Evolutionary conservation across 2,888 invertebrate species (phyloP), one percentile per base, ranked within the genome.

Genomic region (Drosophila buzzatii): DNA sequence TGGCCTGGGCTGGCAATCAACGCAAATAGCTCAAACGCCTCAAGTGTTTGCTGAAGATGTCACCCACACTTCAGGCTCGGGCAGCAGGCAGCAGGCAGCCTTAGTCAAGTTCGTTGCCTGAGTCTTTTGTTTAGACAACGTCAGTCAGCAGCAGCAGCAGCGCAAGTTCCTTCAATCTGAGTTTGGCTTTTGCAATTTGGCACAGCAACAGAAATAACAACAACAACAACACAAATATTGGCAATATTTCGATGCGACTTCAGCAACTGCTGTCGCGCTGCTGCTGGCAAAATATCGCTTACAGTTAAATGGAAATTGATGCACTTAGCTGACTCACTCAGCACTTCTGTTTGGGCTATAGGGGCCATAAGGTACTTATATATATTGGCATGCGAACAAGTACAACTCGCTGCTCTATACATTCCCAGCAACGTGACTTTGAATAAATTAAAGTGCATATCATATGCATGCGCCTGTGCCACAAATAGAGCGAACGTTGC

Each of bases 281-380:
- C 52, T n/a, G 41, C 41, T 74, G 62, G 76, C 58, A 79, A 82
- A 81, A 81, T 81, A 81, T 81, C 76, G 90, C 90, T 86, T 86
- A 90, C 86, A 86, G 86, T 86, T 86, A 90, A 90, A 86, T 86
- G 90, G 86, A 89, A 90, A 86, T 90, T 90, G 89, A 89, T 89
- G 86, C 86, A 86, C 86, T 90, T 90, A 90, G 86, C 86, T 86
- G 86, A 90, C 90, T 90, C 86, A 86, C 89, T 90, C 90, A 73
- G 86, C 67, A 67, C 67, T 85, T 86, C 89, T 86, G 81, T 76
- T 73, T 73, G 82, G 67, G 45, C 58, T 63, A 76, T 71, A 52
- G 60, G 59, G 70, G 70, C 76, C 71, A 80, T 78, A 76, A 79
- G 65, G 81, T 77, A 80, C 77, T 80, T 57, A 70, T 27, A 70